These are phyloP conservation scores for Ciconia nigra DNA, from an alignment of 2,797 vertebrate species.

Conservation along the genomic window DNA sequence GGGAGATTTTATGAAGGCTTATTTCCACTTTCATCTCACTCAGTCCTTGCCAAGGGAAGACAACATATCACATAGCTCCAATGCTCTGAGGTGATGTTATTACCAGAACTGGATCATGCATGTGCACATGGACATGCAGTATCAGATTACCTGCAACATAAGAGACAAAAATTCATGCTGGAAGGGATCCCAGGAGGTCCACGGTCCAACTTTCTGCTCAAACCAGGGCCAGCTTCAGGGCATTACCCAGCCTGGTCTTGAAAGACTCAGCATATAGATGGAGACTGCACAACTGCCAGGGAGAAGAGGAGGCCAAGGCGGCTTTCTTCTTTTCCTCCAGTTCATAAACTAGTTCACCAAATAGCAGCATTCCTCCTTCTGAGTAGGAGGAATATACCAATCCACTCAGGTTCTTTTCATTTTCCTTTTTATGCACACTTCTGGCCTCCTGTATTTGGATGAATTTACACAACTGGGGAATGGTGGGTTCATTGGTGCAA, in stretches of 20 bases:
- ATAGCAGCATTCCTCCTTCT: neutral
- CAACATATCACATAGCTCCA: neutral
- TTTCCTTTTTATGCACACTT: neutral
- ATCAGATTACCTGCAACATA: neutral
- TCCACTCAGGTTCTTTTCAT: neutral
- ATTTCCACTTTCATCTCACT: neutral
- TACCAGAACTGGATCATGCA: neutral
- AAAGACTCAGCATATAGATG: neutral
- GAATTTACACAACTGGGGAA: neutral
- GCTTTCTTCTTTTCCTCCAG: neutral
- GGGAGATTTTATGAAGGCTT: neutral
- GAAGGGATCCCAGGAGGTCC: neutral
- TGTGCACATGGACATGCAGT: neutral
- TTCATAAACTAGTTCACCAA: neutral
- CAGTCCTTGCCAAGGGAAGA: neutral
- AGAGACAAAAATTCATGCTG: neutral
- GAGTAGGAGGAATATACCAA: neutral
- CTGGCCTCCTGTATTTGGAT: neutral
- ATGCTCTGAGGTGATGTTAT: neutral
- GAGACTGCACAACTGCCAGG: neutral
- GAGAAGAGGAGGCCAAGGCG: neutral
- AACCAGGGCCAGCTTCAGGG: neutral
- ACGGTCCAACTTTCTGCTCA: neutral
- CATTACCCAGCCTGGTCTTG: neutral
- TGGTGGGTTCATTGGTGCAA: neutral